Base-by-base conservation (phyloP, 2,113 vertebrate species). In the Ascaphus truei region DNA sequence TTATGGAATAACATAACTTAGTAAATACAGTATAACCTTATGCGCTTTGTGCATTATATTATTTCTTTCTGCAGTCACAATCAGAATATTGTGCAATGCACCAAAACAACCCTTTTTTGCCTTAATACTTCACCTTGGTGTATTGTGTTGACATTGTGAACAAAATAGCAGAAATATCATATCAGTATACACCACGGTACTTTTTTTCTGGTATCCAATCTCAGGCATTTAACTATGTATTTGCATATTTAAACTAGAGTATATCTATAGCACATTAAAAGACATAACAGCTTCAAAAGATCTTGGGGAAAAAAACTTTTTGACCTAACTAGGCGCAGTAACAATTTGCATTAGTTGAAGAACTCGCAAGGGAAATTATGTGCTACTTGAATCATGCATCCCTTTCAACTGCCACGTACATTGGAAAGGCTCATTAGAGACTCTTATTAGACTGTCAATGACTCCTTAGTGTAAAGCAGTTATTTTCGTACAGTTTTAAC, bases 291-390 rank as follows among this genome's bases (percentile, higher is more conserved):
- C 22, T 58, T 23, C 4, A n/a, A 39, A 50, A 57, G 30, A 57
- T 57, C 31, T 31, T 18, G 20, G 43, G 13, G 12, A 22, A 31
- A 39, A n/a, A 71, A 71, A 71, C 67, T 61, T 71, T 61, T 50
- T 71, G 67, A 71, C 67, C 67, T 61, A 57, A 18, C 53, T 57
- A 26, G 61, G 36, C 67, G 30, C 56, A 41, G 34, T 31, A 39
- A 51, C 67, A 61, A 57, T 61, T 52, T 61, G 57, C 47, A 71
- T 61, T 51, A 71, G 36, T 51, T 25, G 47, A 61, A 61, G 57
- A 51, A 61, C 23, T 39, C 67, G 23, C 67, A 10, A 22, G 67
- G 67, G 67, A 71, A 71, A 71, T 71, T 61, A 61, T 71, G 56
- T 61, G 56, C 45, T 71, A 39, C 67, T 52, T 45, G 25, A 52